Percentiles rank a stretch among this genome's conserved stretches.
phyloP scores from a whole-genome alignment of 2,888 invertebrate genomes.

The Eupithecia insigniata region DNA sequence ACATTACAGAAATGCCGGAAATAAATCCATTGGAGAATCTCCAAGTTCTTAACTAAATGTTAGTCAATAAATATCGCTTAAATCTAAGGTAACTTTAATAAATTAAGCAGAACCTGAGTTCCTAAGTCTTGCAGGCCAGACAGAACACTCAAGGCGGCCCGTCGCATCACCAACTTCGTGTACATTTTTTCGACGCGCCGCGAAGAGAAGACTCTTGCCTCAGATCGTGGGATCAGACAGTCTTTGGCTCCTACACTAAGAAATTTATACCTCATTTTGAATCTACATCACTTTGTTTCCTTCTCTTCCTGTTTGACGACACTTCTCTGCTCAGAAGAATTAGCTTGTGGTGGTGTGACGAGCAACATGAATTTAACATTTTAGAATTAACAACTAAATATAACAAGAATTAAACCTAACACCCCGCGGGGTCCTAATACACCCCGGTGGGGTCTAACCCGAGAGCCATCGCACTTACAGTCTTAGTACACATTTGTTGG shows the following conservation, averaged over 20 bases:
- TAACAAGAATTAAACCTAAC: constrained; percentile 28
- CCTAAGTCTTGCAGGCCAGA: constrained; percentile 61
- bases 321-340: constrained; percentile 74
- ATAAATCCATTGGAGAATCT: constrained; percentile 54
- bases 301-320: constrained; percentile 75
- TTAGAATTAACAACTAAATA: constrained; percentile 39
- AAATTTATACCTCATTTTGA: constrained; percentile 55
- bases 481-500: constrained; percentile 67
- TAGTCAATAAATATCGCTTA: constrained; percentile 81
- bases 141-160: constrained; percentile 35
- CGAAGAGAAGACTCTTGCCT: constrained; percentile 12
- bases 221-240: constrained; percentile 55
- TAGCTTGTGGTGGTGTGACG: constrained; percentile 69
- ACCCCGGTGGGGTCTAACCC: constrained; percentile 72
- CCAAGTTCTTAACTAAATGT: constrained; percentile 59
- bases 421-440: constrained; percentile 53
- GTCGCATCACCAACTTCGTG: constrained; percentile 22
- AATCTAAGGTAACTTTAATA: constrained; percentile 80
- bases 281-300: constrained; percentile 56
- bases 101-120: constrained; percentile 67
- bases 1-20: constrained; percentile 70
- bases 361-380: constrained; percentile 61
- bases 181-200: constrained; percentile 18
- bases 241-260: constrained; percentile 81
- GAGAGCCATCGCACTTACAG: constrained; percentile 62